Evolutionary conservation across 2,888 invertebrate species (phyloP), one percentile per base, ranked within the genome.

Genomic region (Synanthedon myopaeformis): DNA sequence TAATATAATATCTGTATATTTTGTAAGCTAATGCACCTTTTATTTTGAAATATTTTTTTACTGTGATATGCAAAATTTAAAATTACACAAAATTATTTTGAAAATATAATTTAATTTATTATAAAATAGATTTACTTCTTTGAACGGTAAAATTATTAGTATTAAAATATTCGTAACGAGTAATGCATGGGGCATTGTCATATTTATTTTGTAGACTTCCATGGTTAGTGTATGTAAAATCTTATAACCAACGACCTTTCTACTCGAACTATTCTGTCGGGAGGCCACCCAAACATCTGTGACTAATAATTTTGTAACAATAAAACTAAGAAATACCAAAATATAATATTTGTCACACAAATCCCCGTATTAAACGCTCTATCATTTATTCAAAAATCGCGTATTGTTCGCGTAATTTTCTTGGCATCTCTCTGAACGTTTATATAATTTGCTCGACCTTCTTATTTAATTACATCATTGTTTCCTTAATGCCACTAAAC

Each of bases 271-370:
- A 42, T 42, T 42, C 41, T 45, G 49, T 41, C 51, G 28, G 49
- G 50, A 52, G 51, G 52, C 50, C 55, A 55, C 56, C 53, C 53
- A 54, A 52, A 57, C 59, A 55, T 55, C 55, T 53, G 54, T 56
- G 52, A 56, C 55, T 57, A 57, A 60, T 58, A 45, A 12, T n/a
- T 14, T 45, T 11, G 11, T 49, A 54, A 42, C 17, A 55, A 57
- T 56, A 58, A 57, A 56, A 59, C 57, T 55, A 59, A 58, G 58
- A 62, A 55, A 58, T 59, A 56, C 61, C 58, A 54, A 54, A 51
- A 51, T 51, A 56, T 28, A 56, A 57, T 56, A 58, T 56, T 61
- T 61, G 61, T 56, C 60, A 58, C 56, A 55, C 59, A 54, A 56
- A 53, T 55, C 56, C 49, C 51, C 41, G 55, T 49, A 49, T 17